Percentiles rank a stretch among this genome's conserved stretches.
phyloP scores from a whole-genome alignment of 2,113 vertebrate species.

The Engraulis encrasicolus region DNA sequence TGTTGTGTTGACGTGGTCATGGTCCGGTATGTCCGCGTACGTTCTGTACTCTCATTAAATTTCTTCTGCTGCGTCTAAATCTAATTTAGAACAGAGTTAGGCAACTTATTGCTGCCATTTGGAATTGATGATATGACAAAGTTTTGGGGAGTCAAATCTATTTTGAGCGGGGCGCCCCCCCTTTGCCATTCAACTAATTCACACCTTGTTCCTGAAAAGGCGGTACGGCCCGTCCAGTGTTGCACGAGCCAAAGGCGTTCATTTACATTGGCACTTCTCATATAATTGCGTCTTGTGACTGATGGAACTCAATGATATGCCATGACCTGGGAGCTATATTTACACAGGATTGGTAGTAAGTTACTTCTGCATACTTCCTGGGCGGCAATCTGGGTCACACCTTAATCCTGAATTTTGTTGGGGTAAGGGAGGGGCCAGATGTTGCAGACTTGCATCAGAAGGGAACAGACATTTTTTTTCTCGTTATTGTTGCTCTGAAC shows the following conservation, averaged over 20 bases:
- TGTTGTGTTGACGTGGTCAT: background rate
- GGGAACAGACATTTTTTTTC: background rate
- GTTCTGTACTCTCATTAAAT: slow-evolving; percentile 34
- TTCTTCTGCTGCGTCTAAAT: slow-evolving; percentile 40
- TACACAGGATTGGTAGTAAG: slow-evolving; percentile 50
- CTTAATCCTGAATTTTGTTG: no score
- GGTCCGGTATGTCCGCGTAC: slow-evolving; percentile 37
- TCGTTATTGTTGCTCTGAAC: background rate
- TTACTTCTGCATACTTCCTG: slow-evolving; percentile 18
- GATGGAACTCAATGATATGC: slow-evolving; percentile 32
- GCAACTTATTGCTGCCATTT: slow-evolving; percentile 33
- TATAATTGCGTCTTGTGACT: slow-evolving; percentile 41
- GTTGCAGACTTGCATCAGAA: background rate
- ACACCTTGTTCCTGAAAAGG: slow-evolving; percentile 18
- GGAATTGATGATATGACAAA: slow-evolving; percentile 9
- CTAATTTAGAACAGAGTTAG: slow-evolving; percentile 34
- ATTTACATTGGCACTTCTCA: slow-evolving; percentile 32
- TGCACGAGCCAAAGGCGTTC: slow-evolving; percentile 30
- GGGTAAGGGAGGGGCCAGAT: background rate
- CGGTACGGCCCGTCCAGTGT: slow-evolving; percentile 23
- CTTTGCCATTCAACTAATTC: slow-evolving; percentile 23
- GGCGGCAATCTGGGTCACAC: slow-evolving; percentile 14
- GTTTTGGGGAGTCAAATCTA: slow-evolving; percentile 42
- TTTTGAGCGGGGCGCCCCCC: slow-evolving; percentile 20
- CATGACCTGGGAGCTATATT: slow-evolving; percentile 39